phyloP scores from a whole-genome alignment of 92 coral and sea anemone species.

The Epizoanthus scotinus region DNA sequence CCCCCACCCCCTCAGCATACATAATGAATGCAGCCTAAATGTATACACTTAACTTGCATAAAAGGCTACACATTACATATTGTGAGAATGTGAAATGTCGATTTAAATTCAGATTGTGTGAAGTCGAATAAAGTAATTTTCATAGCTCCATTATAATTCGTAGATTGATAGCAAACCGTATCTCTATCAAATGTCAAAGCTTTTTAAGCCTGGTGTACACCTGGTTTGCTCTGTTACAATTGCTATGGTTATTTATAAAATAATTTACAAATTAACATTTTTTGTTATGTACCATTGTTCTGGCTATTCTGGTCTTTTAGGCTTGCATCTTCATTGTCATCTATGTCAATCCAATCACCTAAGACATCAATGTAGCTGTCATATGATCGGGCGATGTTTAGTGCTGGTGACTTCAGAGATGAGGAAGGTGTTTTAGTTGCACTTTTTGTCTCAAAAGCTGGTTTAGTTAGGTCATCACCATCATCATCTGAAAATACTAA shows the following conservation, averaged over 20 bases:
- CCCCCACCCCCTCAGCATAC: constrained; percentile 9
- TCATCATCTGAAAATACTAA: constrained; percentile 30
- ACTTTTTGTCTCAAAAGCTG: constrained; percentile 29
- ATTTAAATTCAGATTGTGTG: constrained; percentile 19
- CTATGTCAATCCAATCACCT: constrained; percentile 32
- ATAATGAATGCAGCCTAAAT: constrained; percentile 7
- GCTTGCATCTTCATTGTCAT: constrained; percentile 43
- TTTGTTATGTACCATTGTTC: constrained; percentile 27
- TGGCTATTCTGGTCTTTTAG: constrained; percentile 40
- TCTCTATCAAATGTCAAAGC: constrained; percentile 13
- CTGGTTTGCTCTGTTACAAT: constrained; percentile 25
- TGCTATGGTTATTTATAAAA: constrained; percentile 7
- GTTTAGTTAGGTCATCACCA: constrained; percentile 29
- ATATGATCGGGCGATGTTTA: constrained; percentile 25
- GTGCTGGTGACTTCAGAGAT: constrained; percentile 32
- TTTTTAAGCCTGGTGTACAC: constrained; percentile 16
- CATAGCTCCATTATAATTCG: constrained; percentile 15
- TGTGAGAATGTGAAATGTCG: constrained; percentile 13
- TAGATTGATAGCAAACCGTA: constrained; percentile 25
- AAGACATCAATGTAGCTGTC: constrained; percentile 28
- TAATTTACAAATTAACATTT: constrained; percentile 26
- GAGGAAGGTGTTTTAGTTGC: constrained; percentile 31
- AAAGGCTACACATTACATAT: constrained; percentile 17
- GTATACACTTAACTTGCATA: too few species aligned
- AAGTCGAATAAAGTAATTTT: constrained; percentile 15